phyloP scores from a whole-genome alignment of 1,140 invertebrate species.

The Phenacoccus solenopsis region DNA sequence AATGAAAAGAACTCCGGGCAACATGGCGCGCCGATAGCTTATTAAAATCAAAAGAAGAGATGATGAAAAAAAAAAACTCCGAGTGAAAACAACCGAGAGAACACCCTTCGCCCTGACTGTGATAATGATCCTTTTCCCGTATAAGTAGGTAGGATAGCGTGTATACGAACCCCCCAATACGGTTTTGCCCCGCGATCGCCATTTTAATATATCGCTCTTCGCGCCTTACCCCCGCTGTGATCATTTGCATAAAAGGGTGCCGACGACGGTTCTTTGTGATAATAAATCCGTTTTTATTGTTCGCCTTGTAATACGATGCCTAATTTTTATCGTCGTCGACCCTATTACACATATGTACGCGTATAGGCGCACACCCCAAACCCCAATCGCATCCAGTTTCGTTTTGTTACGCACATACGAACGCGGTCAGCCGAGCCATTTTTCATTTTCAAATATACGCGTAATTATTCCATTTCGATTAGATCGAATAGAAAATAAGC shows the following conservation, averaged over 20 bases:
- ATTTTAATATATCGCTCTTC: background rate
- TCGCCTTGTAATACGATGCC: constrained; percentile 1
- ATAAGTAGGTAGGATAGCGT: background rate
- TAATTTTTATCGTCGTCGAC: background rate
- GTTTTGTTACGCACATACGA: background rate
- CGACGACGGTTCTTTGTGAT: background rate
- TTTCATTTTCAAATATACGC: background rate
- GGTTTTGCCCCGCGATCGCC: background rate
- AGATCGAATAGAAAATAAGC: background rate
- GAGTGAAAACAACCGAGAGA: background rate
- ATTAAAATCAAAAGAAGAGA: background rate
- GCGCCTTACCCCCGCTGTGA: background rate
- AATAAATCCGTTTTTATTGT: constrained; percentile 3
- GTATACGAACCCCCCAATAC: background rate
- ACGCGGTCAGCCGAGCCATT: background rate
- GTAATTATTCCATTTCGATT: background rate
- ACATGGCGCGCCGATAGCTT: background rate
- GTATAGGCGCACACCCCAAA: background rate
- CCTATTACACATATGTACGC: background rate
- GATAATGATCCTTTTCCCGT: background rate
- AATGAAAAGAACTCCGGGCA: background rate
- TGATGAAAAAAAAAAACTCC: background rate
- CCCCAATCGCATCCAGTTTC: background rate
- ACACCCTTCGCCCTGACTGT: background rate
- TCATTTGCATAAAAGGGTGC: background rate